A percentile compares a stretch with the other conserved stretches of the same genome.
Conservation (phyloP, 2,113 vertebrate species). For the Nematolebias whitei region DNA sequence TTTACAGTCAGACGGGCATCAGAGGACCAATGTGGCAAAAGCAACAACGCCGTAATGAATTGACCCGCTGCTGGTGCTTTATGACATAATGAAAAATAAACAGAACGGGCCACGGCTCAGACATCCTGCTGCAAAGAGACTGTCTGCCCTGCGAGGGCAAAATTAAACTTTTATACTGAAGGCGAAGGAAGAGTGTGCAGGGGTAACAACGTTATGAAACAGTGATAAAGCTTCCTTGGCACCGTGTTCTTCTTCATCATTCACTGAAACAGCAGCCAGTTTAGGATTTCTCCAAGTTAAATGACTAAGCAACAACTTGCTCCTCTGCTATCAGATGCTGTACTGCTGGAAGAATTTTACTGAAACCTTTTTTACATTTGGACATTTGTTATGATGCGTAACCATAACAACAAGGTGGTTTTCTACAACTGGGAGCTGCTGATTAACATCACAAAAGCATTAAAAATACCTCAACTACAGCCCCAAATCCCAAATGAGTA, state of each 20-base stretch:
- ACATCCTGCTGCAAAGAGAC: neutral
- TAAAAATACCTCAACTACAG: too few relatives aligned
- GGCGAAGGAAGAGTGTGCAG: neutral
- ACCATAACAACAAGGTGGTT: too few relatives aligned
- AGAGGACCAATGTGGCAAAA: slow-evolving; percentile 13
- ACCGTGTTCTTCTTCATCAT: neutral
- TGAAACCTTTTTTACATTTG: too few relatives aligned
- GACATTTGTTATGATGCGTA: too few relatives aligned
- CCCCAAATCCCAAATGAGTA: too few relatives aligned
- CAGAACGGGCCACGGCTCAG: neutral
- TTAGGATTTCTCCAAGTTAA: neutral
- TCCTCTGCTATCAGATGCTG: too few relatives aligned
- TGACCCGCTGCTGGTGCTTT: slow-evolving; percentile 10
- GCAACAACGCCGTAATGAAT: slow-evolving; percentile 16
- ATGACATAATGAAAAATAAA: neutral
- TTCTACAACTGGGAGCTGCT: too few relatives aligned
- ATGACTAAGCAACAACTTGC: neutral
- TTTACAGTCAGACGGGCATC: slow-evolving; percentile 45
- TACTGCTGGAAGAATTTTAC: too few relatives aligned
- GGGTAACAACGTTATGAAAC: neutral
- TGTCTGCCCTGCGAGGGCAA: slow-evolving; percentile 11
- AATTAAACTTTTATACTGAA: neutral
- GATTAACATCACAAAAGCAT: too few relatives aligned
- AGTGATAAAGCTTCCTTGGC: neutral
- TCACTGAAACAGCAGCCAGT: neutral